Evolutionary conservation across 2,113 vertebrate genomes (phyloP), one percentile per base, ranked within the genome.

Genomic region (Platysteira castanea): DNA sequence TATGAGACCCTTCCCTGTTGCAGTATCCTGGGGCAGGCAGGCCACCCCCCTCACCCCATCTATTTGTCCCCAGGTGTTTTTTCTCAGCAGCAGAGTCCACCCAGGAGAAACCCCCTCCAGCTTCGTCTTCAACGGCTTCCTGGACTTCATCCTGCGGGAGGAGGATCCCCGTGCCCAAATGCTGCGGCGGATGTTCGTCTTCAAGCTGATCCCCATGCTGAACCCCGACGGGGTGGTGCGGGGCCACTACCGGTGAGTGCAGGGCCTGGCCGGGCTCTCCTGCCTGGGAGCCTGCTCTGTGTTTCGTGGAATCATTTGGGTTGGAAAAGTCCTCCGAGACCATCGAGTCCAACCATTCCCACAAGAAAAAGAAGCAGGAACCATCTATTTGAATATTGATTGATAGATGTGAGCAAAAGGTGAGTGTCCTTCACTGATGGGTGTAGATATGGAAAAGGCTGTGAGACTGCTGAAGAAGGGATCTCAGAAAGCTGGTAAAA

Each of bases 141-240:
- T 99, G 88, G 98, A 98, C 91, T 99, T 99, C 95, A 99, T 99
- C 95, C 97, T 99, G 64, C 98, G 99, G 89, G 98, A 97, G 94
- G 99, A 99, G 19, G 99, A 99, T 68, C 99, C 99, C 5, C 99
- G 99, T 0, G 99, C 99, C 24, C 98, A 99, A 49, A 98, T 97
- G 63, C 98, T 99, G 37, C 97, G 99, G 26, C 98, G 98, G 53
- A 98, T 99, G 98, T 99, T 99, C 4, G 98, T 99, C 84, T 99
- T 99, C 95, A 99, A 99, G 89, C 99, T 99, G 89, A 98, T 99
- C 71, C 99, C 99, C 54, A 99, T 99, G 99, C 98, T 99, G 90
- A 99, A 99, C 97, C 99, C 99, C 0, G 99, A 99, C 2, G 99
- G 99, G 19, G 99, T 99, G 31, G 96, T 99, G 84, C 98, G 99